These are phyloP conservation scores for Eubucco bourcierii DNA, from an alignment of 2,113 vertebrate species.

Conservation along the genomic window DNA sequence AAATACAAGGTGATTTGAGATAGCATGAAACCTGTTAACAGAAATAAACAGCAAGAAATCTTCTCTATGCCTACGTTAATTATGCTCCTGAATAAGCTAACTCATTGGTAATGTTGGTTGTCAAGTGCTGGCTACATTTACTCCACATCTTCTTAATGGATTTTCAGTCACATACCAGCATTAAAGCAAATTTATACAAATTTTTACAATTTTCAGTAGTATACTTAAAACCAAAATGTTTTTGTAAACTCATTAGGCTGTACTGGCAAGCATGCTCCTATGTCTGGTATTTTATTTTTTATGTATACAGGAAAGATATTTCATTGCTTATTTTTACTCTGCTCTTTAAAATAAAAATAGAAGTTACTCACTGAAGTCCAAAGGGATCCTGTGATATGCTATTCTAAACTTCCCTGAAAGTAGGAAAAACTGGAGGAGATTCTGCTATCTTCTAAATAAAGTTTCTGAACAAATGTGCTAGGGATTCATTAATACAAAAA, in stretches of 20 bases:
- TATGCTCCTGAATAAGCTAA: neutral
- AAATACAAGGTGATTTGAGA: neutral
- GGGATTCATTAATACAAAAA: neutral
- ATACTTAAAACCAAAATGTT: neutral
- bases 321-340: neutral
- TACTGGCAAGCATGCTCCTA: neutral
- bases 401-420: neutral
- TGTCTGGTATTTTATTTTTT: neutral
- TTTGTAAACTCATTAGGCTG: neutral
- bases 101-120: neutral
- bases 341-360: neutral
- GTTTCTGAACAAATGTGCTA: neutral
- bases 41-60: neutral
- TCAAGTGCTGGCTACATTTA: neutral
- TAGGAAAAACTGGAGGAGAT: neutral
- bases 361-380: neutral
- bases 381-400: neutral
- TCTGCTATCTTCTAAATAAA: neutral
- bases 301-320: neutral
- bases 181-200: neutral
- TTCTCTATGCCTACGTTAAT: neutral
- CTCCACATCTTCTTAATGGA: neutral
- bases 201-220: neutral
- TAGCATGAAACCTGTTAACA: neutral
- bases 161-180: neutral